Conservation (phyloP, 92 coral and sea anemone genomes). For the Heteractis magnifica region DNA sequence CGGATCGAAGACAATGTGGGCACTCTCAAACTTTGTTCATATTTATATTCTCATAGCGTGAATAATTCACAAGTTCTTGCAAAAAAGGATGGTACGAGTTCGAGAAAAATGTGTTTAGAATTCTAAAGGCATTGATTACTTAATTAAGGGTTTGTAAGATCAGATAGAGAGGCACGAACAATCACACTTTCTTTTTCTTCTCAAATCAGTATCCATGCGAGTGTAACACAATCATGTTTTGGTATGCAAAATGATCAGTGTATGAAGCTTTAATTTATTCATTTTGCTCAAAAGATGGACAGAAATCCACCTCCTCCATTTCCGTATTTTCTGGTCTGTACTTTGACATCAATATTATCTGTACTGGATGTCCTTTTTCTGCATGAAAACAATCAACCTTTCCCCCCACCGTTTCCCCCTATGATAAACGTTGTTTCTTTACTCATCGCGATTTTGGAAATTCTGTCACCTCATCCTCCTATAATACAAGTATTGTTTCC, state of each 20-base stretch:
- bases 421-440: background rate
- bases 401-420: background rate
- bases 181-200: too few relatives aligned
- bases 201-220: too few relatives aligned
- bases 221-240: too few relatives aligned
- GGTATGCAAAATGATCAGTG: too few relatives aligned
- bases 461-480: background rate
- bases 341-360: conserved; percentile 4
- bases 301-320: conserved; percentile 24
- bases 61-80: too few relatives aligned
- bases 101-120: too few relatives aligned
- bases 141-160: too few relatives aligned
- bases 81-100: background rate
- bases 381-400: background rate
- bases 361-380: background rate
- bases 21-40: background rate
- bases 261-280: too few relatives aligned
- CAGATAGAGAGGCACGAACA: too few relatives aligned
- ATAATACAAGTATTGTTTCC: background rate
- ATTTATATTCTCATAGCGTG: too few relatives aligned
- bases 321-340: conserved; percentile 1
- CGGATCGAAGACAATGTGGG: background rate
- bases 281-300: background rate
- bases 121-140: too few relatives aligned
- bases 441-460: too few relatives aligned